Conservation (phyloP, 2,888 invertebrate species). For the Conchocele bisecta region DNA sequence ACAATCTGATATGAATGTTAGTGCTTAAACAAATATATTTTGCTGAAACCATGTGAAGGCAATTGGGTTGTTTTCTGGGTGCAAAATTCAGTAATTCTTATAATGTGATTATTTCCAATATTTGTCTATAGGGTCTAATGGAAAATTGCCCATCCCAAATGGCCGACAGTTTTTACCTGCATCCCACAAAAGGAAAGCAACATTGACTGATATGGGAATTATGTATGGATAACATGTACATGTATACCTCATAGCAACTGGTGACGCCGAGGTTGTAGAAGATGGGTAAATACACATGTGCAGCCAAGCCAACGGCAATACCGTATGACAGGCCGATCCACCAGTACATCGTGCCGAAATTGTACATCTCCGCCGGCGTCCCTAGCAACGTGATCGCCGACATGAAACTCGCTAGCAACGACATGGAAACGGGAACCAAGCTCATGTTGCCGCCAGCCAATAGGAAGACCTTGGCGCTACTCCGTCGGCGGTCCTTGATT, state of each 20-base stretch:
- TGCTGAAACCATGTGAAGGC: too few species aligned
- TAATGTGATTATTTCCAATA: too few species aligned
- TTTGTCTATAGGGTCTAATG: too few species aligned
- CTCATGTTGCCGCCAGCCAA: slow-evolving; percentile 79
- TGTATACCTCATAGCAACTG: slow-evolving; percentile 75
- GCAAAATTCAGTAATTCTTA: too few species aligned
- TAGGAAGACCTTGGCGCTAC: slow-evolving; percentile 72
- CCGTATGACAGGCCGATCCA: slow-evolving; percentile 74
- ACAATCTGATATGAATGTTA: too few species aligned
- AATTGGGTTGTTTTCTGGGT: too few species aligned
- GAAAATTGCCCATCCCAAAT: too few species aligned
- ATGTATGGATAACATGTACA: too few species aligned
- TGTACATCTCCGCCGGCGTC: slow-evolving; percentile 80
- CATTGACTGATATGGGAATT: too few species aligned
- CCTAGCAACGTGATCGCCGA: slow-evolving; percentile 76
- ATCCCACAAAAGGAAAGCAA: too few species aligned
- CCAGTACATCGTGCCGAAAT: slow-evolving; percentile 74
- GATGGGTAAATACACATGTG: slow-evolving; percentile 72
- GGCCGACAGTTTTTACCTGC: too few species aligned
- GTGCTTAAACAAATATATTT: too few species aligned
- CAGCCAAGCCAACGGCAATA: slow-evolving; percentile 72
- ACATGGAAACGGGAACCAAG: slow-evolving; percentile 71
- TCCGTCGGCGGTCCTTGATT: slow-evolving; percentile 71
- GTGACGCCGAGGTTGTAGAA: slow-evolving; percentile 73
- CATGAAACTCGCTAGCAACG: slow-evolving; percentile 75